phyloP scores from a whole-genome alignment of 1,140 invertebrate species.

The Probaryconus sp. region DNA sequence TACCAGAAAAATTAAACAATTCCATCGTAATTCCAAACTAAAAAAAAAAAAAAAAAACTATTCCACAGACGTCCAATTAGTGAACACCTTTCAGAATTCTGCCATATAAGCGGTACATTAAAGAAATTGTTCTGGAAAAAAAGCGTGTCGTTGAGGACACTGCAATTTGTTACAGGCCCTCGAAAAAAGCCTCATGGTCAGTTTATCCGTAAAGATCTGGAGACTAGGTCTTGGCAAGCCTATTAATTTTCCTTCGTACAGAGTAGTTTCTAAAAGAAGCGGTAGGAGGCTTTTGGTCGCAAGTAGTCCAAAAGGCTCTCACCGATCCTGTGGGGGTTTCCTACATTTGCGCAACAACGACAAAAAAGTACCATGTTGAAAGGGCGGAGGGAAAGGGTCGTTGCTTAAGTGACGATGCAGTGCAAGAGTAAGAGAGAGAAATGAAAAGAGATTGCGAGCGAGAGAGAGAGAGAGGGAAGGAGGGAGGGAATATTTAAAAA shows the following conservation, averaged over 20 bases:
- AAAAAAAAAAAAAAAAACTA: too few species aligned
- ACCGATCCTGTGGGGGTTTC: slow-evolving; percentile 68
- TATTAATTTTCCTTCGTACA: slow-evolving; percentile 75
- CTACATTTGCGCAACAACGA: slow-evolving; percentile 65
- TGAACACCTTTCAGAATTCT: slow-evolving; percentile 9
- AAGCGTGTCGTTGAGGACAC: slow-evolving; percentile 56
- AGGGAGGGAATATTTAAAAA: slow-evolving; percentile 78
- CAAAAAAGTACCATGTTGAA: slow-evolving; percentile 42
- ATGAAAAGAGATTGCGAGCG: too few species aligned
- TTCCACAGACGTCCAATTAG: slow-evolving; percentile 7
- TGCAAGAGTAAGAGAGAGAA: too few species aligned
- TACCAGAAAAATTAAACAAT: too few species aligned
- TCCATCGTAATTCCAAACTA: too few species aligned
- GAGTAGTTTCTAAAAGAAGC: slow-evolving; percentile 29
- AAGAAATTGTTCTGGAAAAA: slow-evolving; percentile 21
- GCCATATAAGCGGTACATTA: slow-evolving; percentile 5
- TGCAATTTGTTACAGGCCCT: slow-evolving; percentile 69
- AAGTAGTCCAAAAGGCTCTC: slow-evolving; percentile 69
- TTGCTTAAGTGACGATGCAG: too few species aligned
- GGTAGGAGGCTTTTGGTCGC: slow-evolving; percentile 13
- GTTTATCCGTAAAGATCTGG: slow-evolving; percentile 68
- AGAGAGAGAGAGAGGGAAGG: slow-evolving; percentile 31
- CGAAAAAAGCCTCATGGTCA: slow-evolving; percentile 56
- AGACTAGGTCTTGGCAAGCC: slow-evolving; percentile 65
- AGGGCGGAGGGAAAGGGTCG: too few species aligned